These are phyloP conservation scores for Acanthis flammea DNA, from an alignment of 2,797 vertebrate species.

Conservation along the genomic window DNA sequence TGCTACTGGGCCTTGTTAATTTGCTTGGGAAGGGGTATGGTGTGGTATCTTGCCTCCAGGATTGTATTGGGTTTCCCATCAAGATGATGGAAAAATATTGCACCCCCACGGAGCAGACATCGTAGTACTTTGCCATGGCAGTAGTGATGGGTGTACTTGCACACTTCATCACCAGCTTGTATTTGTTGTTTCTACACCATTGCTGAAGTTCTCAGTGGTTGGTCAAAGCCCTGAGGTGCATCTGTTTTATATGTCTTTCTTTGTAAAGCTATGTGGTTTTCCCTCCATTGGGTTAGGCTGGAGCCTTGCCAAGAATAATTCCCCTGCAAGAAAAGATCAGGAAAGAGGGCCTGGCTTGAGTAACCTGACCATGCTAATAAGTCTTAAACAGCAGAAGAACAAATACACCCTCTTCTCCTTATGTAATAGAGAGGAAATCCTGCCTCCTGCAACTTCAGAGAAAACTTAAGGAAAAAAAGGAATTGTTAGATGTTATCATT, in stretches of 20 bases:
- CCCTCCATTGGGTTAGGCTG: background rate
- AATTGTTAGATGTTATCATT: background rate
- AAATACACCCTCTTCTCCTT: constrained; percentile 9
- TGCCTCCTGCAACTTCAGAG: constrained; percentile 9
- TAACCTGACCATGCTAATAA: background rate
- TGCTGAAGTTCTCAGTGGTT: background rate
- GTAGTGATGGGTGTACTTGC: background rate
- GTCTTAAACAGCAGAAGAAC: background rate
- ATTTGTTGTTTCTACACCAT: background rate
- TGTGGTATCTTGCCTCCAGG: background rate
- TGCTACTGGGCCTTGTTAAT: background rate
- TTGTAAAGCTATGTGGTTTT: background rate
- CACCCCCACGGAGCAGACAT: rapidly evolving
- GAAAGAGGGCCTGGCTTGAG: background rate
- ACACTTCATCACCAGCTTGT: background rate
- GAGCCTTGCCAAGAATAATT: constrained; percentile 51
- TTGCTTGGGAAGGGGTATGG: background rate
- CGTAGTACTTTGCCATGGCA: rapidly evolving
- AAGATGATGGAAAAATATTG: rapidly evolving
- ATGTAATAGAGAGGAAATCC: constrained; percentile 59
- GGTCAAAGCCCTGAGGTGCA: background rate
- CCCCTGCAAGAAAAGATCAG: constrained; percentile 39
- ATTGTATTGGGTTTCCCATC: rapidly evolving
- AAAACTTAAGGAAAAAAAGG: background rate
- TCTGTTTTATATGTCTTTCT: constrained; percentile 6